phyloP scores from a whole-genome alignment of 2,113 vertebrate species.

The Serilophus lunatus region DNA sequence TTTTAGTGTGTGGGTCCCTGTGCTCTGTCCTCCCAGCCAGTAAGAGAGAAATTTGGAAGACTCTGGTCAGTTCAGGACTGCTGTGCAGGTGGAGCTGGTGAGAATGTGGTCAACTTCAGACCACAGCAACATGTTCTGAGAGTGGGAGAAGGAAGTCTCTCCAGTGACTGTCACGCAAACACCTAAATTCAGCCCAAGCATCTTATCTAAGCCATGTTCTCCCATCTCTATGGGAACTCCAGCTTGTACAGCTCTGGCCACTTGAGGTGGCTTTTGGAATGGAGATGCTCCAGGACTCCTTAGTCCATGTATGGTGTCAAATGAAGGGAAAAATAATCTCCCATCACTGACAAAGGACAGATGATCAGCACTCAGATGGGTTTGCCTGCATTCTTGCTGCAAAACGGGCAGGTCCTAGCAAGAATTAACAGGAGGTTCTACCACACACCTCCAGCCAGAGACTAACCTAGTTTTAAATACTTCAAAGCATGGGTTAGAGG shows the following conservation, averaged over 20 bases:
- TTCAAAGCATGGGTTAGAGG: constrained; percentile 44
- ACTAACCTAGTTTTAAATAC: constrained; percentile 57
- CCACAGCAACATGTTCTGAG: background rate
- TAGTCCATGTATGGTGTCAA: background rate
- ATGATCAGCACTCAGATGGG: constrained; percentile 45
- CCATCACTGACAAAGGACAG: background rate
- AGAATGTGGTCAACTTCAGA: background rate
- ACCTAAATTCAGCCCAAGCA: background rate
- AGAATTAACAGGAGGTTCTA: constrained; percentile 61
- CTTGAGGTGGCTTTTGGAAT: background rate
- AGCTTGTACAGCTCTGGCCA: background rate
- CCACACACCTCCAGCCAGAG: constrained; percentile 61
- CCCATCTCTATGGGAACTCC: background rate
- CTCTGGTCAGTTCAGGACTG: background rate
- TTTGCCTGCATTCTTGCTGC: constrained; percentile 62
- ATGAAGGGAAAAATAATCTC: constrained; percentile 11
- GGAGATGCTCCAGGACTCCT: background rate
- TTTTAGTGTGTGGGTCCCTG: background rate
- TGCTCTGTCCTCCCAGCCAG: background rate
- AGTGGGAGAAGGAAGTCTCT: background rate
- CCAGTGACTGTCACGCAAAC: background rate
- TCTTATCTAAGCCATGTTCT: background rate
- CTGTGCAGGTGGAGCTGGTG: background rate
- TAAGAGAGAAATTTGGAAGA: background rate
- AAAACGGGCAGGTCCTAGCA: constrained; percentile 64